phyloP scores from a whole-genome alignment of 1,140 invertebrate genomes.

The Eueides isabella region DNA sequence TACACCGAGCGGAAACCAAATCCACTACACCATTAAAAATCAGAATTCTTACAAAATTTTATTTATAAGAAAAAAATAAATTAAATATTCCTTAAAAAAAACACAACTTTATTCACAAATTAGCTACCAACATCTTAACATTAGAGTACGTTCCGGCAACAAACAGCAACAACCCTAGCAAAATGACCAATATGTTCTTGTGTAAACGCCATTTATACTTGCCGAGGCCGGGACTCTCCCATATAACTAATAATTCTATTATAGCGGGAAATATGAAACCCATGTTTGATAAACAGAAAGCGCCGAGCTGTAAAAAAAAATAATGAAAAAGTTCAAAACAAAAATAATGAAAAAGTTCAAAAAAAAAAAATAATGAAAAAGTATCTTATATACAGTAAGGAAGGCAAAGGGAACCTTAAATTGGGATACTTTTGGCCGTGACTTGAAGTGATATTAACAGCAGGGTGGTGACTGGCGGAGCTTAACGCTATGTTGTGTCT shows the following conservation, averaged over 20 bases:
- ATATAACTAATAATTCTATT: constrained; percentile 89
- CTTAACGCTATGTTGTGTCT: too few relatives aligned
- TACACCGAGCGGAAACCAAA: too few relatives aligned
- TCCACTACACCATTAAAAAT: too few relatives aligned
- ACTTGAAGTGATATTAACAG: too few relatives aligned
- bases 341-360: too few relatives aligned
- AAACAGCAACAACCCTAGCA: constrained; percentile 88
- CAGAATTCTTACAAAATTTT: too few relatives aligned
- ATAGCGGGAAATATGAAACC: constrained; percentile 94
- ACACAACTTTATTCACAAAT: constrained; percentile 46
- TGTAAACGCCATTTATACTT: constrained; percentile 84
- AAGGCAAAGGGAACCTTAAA: too few relatives aligned
- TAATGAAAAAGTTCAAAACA: too few relatives aligned
- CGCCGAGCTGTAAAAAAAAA: constrained; percentile 60
- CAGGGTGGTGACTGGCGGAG: too few relatives aligned
- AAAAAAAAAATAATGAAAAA: too few relatives aligned
- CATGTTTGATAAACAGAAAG: constrained; percentile 90
- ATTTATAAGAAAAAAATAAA: background rate
- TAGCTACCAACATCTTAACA: constrained; percentile 83
- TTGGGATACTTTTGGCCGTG: too few relatives aligned
- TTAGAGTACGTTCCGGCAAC: constrained; percentile 89
- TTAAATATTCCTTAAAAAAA: background rate
- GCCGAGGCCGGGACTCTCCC: constrained; percentile 84
- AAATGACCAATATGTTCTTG: constrained; percentile 85
- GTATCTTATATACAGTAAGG: too few relatives aligned